Evolutionary conservation across 2,797 vertebrate species (phyloP).

Genomic region (Acanthurus leucopareius): DNA sequence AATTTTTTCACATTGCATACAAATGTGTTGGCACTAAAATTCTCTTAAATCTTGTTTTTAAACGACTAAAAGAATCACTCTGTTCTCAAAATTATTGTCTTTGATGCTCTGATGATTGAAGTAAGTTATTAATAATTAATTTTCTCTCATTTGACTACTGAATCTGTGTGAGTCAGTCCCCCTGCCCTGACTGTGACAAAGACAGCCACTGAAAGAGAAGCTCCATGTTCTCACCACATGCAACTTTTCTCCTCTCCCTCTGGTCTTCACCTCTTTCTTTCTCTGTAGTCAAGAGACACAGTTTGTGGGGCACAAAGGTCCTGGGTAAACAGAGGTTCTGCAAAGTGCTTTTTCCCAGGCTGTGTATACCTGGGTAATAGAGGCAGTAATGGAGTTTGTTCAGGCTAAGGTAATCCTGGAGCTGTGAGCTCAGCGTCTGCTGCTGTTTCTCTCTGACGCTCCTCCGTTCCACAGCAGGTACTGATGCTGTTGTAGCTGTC

Average conservation of each 20-base stretch:
- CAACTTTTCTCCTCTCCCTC: conserved; percentile 28
- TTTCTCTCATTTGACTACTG: not conserved
- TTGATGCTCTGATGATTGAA: not conserved
- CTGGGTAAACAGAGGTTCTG: conserved; percentile 77
- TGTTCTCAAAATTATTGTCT: not conserved
- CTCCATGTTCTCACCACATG: conserved; percentile 6
- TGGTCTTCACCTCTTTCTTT: conserved; percentile 44
- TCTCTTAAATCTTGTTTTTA: not conserved
- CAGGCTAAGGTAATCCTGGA: conserved; percentile 78
- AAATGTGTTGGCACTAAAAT: not conserved
- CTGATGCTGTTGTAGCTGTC: conserved; percentile 68
- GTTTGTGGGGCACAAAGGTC: conserved; percentile 56
- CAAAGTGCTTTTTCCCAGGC: conserved; percentile 74
- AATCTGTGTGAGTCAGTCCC: not conserved
- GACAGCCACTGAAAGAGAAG: conserved; percentile 13
- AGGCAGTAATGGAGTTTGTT: conserved; percentile 82
- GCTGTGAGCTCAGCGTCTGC: conserved; percentile 70
- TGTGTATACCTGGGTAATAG: conserved; percentile 78
- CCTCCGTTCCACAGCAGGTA: conserved; percentile 69
- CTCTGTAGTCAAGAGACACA: conserved; percentile 60
- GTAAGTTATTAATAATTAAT: conserved; percentile 1
- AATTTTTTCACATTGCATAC: not conserved
- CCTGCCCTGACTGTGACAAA: not conserved
- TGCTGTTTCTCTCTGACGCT: conserved; percentile 57
- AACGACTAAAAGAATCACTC: not conserved